Evolutionary conservation across 2,888 invertebrate species (phyloP), one percentile per base, ranked within the genome.

Genomic region (Hypolimnas misippus): DNA sequence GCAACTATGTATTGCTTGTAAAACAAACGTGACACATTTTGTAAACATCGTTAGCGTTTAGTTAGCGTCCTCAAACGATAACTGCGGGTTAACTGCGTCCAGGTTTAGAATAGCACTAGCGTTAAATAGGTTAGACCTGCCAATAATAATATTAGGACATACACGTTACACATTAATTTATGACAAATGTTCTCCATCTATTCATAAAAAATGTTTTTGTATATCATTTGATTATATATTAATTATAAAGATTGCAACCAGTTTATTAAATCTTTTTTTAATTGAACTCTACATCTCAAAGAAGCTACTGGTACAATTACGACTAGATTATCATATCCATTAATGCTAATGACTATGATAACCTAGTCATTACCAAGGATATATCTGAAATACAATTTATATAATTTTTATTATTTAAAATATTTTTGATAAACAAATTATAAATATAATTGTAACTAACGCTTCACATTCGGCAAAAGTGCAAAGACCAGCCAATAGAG

Each of bases 41-140:
- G 85, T 86, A 87, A 87, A 87, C 86, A 87, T 84, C 75, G 81
- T 83, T 83, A 82, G 78, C 68, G 75, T 76, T 78, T 80, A 69
- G 76, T 83, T 82, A 80, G 75, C 79, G 75, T 76, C 76, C 64
- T 72, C 63, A 63, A 65, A 66, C 63, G 33, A 65, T 67, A 62
- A 64, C 57, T 54, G 46, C 35, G 52, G 63, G 58, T 65, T 67
- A 68, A 66, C 61, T 63, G 58, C 52, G 52, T 60, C 54, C 66
- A 66, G 66, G 67, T 69, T 71, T 66, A 62, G 61, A 57, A 66
- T 62, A 63, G 68, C 55, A 55, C 61, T 71, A 66, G 55, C 63
- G 67, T 59, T 63, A 63, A 55, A 62, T 65, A 57, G 55, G 63
- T 63, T 60, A 61, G 33, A 44, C 17, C 14, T 33, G 38, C 51